Percentiles rank a stretch among this genome's conserved stretches.
Evolutionary conservation across 2,113 vertebrate species (phyloP).

Genomic region (Pelusios castaneus): DNA sequence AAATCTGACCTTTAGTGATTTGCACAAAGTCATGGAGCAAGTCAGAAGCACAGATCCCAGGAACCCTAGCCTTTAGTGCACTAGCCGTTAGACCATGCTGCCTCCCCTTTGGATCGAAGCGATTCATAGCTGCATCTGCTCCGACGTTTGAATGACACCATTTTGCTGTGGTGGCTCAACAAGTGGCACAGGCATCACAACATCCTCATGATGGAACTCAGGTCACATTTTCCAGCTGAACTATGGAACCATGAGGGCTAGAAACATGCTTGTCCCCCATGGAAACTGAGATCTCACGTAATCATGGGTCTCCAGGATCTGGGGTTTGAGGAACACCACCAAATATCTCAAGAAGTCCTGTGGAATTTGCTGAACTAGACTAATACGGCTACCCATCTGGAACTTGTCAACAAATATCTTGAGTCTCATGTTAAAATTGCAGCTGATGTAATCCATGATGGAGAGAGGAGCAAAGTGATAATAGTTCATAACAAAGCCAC

Average conservation of each 20-base stretch:
- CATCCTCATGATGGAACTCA: not conserved
- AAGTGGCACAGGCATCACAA: not conserved
- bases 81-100: too few relatives aligned
- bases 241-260: not conserved
- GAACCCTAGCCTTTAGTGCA: not conserved
- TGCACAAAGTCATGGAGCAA: not conserved
- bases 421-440: not conserved
- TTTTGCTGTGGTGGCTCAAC: not conserved
- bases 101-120: not conserved
- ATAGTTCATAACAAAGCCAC: constrained; percentile 45
- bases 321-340: not conserved
- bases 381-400: too few relatives aligned
- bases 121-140: not conserved
- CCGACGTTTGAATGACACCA: not conserved
- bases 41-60: not conserved
- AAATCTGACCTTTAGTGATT: not conserved
- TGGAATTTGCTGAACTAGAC: too few relatives aligned
- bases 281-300: not conserved
- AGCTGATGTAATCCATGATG: not conserved
- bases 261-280: not conserved
- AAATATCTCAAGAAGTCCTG: not conserved
- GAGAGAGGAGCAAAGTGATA: constrained; percentile 37
- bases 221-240: not conserved
- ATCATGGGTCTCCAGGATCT: fast-evolving
- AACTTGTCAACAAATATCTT: not conserved